phyloP scores from a whole-genome alignment of 2,113 vertebrate species.

The Trichechus manatus region DNA sequence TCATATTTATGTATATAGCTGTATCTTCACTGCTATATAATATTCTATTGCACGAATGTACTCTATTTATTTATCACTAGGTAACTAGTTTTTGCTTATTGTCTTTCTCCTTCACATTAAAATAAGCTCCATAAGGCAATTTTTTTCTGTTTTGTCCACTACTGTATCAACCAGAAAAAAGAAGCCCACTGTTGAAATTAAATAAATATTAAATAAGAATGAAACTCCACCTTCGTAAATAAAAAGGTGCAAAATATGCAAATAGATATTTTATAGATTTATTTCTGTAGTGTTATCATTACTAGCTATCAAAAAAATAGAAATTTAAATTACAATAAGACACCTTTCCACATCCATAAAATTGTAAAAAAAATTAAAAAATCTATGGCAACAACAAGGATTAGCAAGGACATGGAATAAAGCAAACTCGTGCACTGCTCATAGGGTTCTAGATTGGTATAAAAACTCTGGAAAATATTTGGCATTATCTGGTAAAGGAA shows the following conservation, averaged over 20 bases:
- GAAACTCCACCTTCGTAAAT: background rate
- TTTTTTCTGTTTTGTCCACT: background rate
- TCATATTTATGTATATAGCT: background rate
- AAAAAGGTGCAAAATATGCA: background rate
- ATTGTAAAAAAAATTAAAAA: background rate
- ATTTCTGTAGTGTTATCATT: background rate
- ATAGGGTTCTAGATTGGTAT: background rate
- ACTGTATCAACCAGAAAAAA: background rate
- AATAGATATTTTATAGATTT: background rate
- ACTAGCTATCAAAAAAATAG: background rate
- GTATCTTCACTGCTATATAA: background rate
- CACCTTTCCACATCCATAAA: background rate
- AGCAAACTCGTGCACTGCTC: background rate
- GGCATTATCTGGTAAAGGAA: background rate
- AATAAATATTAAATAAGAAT: constrained; percentile 28
- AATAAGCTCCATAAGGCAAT: background rate
- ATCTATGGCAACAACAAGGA: background rate
- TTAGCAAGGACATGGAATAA: background rate
- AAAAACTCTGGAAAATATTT: background rate
- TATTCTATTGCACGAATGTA: background rate
- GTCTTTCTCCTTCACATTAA: background rate
- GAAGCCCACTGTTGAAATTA: background rate
- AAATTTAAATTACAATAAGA: background rate
- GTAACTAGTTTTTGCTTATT: background rate
- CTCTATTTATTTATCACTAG: background rate